phyloP scores from a whole-genome alignment of 2,888 invertebrate species.

The Eristalis arbustorum region DNA sequence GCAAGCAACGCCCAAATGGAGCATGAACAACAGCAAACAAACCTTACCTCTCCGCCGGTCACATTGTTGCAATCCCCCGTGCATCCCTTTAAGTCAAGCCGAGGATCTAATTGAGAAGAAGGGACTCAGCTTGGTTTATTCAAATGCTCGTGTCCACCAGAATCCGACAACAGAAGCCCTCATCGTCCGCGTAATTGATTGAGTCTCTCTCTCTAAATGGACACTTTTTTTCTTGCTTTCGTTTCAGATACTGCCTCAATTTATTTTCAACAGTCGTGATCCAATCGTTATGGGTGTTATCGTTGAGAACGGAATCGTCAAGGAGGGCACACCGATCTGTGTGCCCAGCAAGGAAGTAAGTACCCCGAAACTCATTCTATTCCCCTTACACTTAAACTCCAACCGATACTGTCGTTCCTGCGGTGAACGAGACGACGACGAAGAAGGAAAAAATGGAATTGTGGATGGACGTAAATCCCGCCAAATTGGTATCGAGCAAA shows the following conservation, averaged over 20 bases:
- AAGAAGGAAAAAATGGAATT: background rate
- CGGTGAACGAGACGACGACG: background rate
- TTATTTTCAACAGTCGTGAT: conserved; percentile 98
- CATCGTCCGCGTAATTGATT: background rate
- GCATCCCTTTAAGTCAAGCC: background rate
- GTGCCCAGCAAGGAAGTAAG: conserved; percentile 97
- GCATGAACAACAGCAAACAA: too few species aligned
- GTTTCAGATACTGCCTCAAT: conserved; percentile 87
- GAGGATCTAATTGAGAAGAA: background rate
- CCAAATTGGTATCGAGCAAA: conserved; percentile 55
- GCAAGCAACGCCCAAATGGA: too few species aligned
- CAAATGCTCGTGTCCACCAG: background rate
- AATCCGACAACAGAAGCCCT: background rate
- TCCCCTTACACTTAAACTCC: background rate
- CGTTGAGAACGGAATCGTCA: conserved; percentile 96
- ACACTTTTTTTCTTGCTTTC: conserved; percentile 27
- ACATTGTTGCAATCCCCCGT: too few species aligned
- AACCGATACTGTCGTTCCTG: background rate
- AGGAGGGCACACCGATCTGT: conserved; percentile 98
- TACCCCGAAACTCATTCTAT: conserved; percentile 64
- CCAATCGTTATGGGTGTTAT: conserved; percentile 98
- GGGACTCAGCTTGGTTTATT: background rate
- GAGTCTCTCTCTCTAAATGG: background rate
- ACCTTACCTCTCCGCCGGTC: too few species aligned
- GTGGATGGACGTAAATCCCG: conserved; percentile 31